Evolutionary conservation across 35 echinoderm and acorn worm genomes (phyloP).

Genomic region (Nesometra sesokonis): DNA sequence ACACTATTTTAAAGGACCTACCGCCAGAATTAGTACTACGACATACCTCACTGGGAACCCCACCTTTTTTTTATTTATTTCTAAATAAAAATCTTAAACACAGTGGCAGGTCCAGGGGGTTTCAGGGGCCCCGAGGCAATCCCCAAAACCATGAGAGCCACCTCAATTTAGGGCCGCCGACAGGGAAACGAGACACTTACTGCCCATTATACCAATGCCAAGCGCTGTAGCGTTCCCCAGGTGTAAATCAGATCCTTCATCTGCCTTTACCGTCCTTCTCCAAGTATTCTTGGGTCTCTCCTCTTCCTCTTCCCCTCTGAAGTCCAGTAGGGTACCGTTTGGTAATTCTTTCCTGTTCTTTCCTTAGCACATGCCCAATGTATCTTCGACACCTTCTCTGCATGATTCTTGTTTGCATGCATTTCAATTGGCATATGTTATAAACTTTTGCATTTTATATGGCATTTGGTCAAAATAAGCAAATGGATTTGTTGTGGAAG

Average conservation of each 20-base stretch:
- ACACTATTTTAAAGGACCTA: too few species aligned
- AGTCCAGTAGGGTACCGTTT: constrained; percentile 9
- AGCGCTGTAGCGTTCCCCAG: background rate
- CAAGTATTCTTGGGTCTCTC: constrained; percentile 10
- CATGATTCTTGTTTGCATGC: constrained; percentile 7
- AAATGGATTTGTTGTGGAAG: too few species aligned
- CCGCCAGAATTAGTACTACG: too few species aligned
- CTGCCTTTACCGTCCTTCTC: background rate
- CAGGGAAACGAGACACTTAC: too few species aligned
- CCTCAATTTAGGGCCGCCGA: too few species aligned
- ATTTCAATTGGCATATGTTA: constrained; percentile 11
- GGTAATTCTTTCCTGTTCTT: constrained; percentile 10
- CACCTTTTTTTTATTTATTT: too few species aligned
- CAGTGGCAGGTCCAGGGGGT: too few species aligned
- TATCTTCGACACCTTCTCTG: constrained; percentile 10
- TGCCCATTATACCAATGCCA: constrained; percentile 6
- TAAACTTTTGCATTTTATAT: background rate
- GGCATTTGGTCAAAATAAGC: background rate
- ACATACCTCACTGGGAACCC: too few species aligned
- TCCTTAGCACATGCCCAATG: constrained; percentile 15
- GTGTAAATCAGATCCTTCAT: background rate
- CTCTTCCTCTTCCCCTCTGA: too few species aligned
- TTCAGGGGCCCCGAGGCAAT: too few species aligned
- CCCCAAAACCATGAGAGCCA: too few species aligned
- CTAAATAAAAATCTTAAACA: too few species aligned